Evolutionary conservation across 2,797 vertebrate species (phyloP).

Genomic region (Antennarius maculatus): DNA sequence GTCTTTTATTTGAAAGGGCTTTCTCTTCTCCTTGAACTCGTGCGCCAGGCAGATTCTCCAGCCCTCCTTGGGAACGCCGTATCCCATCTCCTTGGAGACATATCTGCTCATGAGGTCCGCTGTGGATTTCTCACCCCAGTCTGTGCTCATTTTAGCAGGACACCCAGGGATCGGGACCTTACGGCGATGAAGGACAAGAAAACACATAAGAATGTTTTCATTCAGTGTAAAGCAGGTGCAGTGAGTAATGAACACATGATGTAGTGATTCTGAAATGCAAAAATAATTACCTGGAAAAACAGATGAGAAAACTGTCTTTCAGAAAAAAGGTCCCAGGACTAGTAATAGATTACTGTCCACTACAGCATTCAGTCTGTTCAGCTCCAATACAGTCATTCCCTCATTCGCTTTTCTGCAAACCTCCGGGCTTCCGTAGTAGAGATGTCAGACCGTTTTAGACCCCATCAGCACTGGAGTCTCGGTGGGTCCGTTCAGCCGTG

Average conservation of each 20-base stretch:
- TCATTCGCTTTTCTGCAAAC: neutral
- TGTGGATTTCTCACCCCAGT: constrained; percentile 75
- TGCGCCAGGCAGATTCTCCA: constrained; percentile 95
- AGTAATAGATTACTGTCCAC: neutral
- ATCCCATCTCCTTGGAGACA: constrained; percentile 83
- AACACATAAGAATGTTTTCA: neutral
- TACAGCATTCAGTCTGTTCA: neutral
- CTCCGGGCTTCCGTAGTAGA: too few species aligned
- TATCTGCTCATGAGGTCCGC: constrained; percentile 87
- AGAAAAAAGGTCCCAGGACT: constrained; percentile 23
- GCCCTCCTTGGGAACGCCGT: constrained; percentile 85
- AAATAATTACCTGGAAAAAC: neutral
- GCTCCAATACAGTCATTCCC: neutral
- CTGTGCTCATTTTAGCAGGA: constrained; percentile 57
- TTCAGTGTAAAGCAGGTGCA: constrained; percentile 10
- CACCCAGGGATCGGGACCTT: neutral
- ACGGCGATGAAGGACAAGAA: neutral
- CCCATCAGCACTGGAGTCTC: constrained; percentile 19
- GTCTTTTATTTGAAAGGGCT: constrained; percentile 89
- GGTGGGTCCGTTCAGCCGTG: constrained; percentile 11
- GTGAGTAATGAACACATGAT: neutral
- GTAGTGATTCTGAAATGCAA: constrained; percentile 15
- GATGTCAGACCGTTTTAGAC: too few species aligned
- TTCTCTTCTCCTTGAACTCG: constrained; percentile 92
- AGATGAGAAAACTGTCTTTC: neutral